Conservation (phyloP, 2,888 invertebrate genomes). For the Nemoura dubitans region DNA sequence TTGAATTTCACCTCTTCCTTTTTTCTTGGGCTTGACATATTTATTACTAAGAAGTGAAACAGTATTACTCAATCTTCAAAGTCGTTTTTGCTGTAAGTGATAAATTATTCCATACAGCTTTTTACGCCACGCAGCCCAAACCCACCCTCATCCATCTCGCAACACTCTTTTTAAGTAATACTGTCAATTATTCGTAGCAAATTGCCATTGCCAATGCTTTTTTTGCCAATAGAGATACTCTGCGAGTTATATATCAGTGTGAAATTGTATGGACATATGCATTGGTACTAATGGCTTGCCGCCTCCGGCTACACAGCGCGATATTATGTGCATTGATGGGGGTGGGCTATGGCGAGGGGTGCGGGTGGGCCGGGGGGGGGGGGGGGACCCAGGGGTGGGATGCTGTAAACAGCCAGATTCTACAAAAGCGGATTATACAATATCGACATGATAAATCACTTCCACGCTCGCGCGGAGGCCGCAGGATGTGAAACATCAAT, state of each 20-base stretch:
- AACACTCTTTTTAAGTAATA: constrained; percentile 24
- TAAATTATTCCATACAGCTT: constrained; percentile 12
- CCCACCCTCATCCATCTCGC: constrained; percentile 17
- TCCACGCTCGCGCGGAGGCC: constrained; percentile 4
- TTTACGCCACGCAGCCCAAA: neutral
- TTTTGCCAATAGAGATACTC: neutral
- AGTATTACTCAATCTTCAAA: constrained; percentile 7
- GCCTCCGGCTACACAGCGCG: neutral
- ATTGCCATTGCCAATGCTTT: neutral
- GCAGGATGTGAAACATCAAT: constrained; percentile 30
- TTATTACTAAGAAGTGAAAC: neutral
- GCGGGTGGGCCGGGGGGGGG: neutral
- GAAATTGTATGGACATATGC: constrained; percentile 39
- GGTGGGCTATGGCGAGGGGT: neutral
- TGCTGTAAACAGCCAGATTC: constrained; percentile 32
- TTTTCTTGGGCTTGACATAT: neutral
- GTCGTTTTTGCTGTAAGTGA: neutral
- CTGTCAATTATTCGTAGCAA: constrained; percentile 26
- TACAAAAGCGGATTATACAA: constrained; percentile 19
- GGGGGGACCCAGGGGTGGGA: constrained; percentile 15
- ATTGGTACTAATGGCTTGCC: constrained; percentile 34
- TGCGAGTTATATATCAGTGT: constrained; percentile 17
- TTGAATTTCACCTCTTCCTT: neutral
- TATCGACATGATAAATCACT: constrained; percentile 40
- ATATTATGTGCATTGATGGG: constrained; percentile 17